Evolutionary conservation across 2,113 vertebrate species (phyloP).

Genomic region (Cyanoderma ruficeps): DNA sequence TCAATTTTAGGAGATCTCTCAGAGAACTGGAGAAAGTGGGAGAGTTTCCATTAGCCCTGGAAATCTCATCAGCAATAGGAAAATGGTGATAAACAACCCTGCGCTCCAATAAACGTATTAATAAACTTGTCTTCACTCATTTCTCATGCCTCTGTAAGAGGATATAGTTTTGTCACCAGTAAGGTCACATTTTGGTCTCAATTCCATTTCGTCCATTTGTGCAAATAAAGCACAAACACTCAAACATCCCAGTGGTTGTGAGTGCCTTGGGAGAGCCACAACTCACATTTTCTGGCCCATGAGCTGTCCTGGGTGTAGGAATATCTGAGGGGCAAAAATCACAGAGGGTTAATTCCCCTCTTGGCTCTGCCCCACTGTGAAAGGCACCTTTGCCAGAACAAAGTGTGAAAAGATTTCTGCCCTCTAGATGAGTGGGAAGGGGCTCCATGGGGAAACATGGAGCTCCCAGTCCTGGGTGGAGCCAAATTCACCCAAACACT

Average conservation of each 20-base stretch:
- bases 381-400: neutral
- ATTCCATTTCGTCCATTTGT: neutral
- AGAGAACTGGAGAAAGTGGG: neutral
- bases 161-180: neutral
- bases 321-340: neutral
- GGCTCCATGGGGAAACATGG: fast-evolving
- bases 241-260: neutral
- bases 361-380: neutral
- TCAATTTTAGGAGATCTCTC: slow-evolving; percentile 28
- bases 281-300: neutral
- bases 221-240: neutral
- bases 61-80: neutral
- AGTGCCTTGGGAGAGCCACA: neutral
- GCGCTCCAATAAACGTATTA: neutral
- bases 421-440: neutral
- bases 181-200: neutral
- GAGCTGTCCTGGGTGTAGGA: neutral
- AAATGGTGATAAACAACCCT: slow-evolving; percentile 23
- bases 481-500: neutral
- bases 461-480: neutral
- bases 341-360: neutral
- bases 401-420: neutral
- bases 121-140: slow-evolving; percentile 7
- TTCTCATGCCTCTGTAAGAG: neutral
- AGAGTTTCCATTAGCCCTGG: slow-evolving; percentile 42